phyloP scores from a whole-genome alignment of 2,113 vertebrate species.

The Notarius lentiginosus region DNA sequence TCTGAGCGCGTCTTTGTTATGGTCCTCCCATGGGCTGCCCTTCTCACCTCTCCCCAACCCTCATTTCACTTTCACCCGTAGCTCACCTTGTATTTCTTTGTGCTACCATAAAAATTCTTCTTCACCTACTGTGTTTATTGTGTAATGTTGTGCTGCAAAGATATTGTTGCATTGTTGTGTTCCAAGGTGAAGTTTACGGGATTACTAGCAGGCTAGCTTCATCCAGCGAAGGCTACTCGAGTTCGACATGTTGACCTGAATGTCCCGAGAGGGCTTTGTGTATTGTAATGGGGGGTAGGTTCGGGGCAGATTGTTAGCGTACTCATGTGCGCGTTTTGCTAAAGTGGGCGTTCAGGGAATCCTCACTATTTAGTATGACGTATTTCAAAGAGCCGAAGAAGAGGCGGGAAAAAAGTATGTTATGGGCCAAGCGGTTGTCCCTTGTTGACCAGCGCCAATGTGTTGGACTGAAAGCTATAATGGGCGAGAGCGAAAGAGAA shows the following conservation, averaged over 20 bases:
- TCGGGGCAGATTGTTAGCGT: slow-evolving; percentile 43
- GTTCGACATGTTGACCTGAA: slow-evolving; percentile 12
- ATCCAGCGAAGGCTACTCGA: slow-evolving; percentile 45
- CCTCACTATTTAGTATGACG: slow-evolving; percentile 52
- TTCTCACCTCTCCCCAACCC: slow-evolving; percentile 46
- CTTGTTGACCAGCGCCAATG: slow-evolving; percentile 32
- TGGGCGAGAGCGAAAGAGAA: slow-evolving; percentile 1
- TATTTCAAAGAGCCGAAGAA: slow-evolving; percentile 37
- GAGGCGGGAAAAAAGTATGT: background rate
- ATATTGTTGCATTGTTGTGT: background rate
- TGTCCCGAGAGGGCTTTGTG: slow-evolving; percentile 36
- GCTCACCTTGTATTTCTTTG: slow-evolving; percentile 23
- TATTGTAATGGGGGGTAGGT: slow-evolving; percentile 5
- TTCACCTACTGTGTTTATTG: background rate
- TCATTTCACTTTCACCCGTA: slow-evolving; percentile 2
- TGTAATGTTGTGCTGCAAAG: background rate
- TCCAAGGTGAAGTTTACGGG: slow-evolving; percentile 57
- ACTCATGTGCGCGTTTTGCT: slow-evolving; percentile 39
- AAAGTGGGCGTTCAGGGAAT: slow-evolving; percentile 52
- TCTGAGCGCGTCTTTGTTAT: slow-evolving; percentile 58
- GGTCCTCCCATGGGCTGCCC: slow-evolving; percentile 45
- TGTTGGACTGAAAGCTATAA: background rate
- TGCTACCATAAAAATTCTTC: background rate
- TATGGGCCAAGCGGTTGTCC: background rate
- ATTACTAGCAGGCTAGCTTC: slow-evolving; percentile 31